Evolutionary conservation across 1,140 invertebrate genomes (phyloP), one percentile per base, ranked within the genome.

Genomic region (Notospermus geniculatus): DNA sequence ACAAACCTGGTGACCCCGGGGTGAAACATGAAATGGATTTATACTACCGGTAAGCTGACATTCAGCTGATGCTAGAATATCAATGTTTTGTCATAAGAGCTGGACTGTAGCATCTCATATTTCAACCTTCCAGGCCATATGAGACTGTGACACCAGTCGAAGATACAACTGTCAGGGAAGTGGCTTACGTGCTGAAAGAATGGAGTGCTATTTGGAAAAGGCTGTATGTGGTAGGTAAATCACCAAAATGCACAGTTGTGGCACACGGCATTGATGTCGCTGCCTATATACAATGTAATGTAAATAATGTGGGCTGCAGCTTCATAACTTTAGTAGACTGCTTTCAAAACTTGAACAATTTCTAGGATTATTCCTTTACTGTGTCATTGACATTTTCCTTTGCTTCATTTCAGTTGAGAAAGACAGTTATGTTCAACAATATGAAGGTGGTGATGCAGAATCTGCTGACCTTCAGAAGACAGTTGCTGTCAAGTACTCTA

Each of bases 151-250:
- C 86, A 60, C 87, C 88, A 22, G 69, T 88, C n/a, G 91, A 93
- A 75, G 92, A 95, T 83, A 86, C 90, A 0, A 88, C 93, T n/a
- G 90, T 94, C 0, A 84, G 87, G 52, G 93, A 96, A 82, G 91
- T 94, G n/a, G 91, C 91, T 2, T 79, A 74, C 62, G 93, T 95
- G 0, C 83, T 96, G 13, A 83, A 92, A 77, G 94, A 97, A 88
- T 97, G 94, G 94, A 90, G 88, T 28, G 82, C 88, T 64, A 90
- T 94, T 60, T 95, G 93, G 93, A 94, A 94, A 74, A 88, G 87
- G 60, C 83, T 94, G 15, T 95, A 89, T 85, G 89, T 93, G 83
- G 91, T 83, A 63, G 75, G 74, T 66, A 17, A 53, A 29, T 17
- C 28, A 61, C 32, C 32, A 36, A 7, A 36, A 36, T 4, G 32